Conservation (phyloP, 2,888 invertebrate species). For the Bibio marci region DNA sequence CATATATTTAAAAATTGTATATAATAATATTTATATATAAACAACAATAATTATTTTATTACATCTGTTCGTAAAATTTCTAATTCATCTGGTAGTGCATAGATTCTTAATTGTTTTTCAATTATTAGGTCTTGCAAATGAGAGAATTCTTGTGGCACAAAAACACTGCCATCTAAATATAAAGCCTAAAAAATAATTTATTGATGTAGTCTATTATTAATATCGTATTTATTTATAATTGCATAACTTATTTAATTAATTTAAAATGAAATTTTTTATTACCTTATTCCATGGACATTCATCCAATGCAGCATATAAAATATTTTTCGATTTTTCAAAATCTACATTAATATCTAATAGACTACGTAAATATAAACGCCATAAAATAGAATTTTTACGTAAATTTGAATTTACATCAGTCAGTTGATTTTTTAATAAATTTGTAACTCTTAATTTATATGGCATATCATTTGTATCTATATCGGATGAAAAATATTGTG, state of each 20-base stretch:
- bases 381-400: conserved; percentile 32
- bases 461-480: conserved; percentile 9
- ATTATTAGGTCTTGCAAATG: conserved; percentile 58
- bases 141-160: conserved; percentile 42
- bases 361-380: conserved; percentile 44
- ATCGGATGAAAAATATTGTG: conserved; percentile 4
- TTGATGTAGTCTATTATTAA: too few relatives aligned
- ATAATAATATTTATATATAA: too few relatives aligned
- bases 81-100: conserved; percentile 60
- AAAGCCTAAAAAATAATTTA: conserved; percentile 18
- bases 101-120: conserved; percentile 55
- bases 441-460: conserved; percentile 20
- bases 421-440: conserved; percentile 17
- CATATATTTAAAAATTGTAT: too few relatives aligned
- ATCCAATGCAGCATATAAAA: conserved; percentile 37
- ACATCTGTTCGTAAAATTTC: conserved; percentile 37
- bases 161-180: conserved; percentile 46
- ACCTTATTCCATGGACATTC: conserved; percentile 48
- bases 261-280: conserved; percentile 1
- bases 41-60: too few relatives aligned
- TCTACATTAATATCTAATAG: conserved; percentile 24
- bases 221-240: background rate
- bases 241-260: background rate
- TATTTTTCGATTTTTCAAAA: conserved; percentile 22
- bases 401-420: conserved; percentile 12